Evolutionary conservation across 2,113 vertebrate genomes (phyloP), one percentile per base, ranked within the genome.

Genomic region (Platichthys flesus): DNA sequence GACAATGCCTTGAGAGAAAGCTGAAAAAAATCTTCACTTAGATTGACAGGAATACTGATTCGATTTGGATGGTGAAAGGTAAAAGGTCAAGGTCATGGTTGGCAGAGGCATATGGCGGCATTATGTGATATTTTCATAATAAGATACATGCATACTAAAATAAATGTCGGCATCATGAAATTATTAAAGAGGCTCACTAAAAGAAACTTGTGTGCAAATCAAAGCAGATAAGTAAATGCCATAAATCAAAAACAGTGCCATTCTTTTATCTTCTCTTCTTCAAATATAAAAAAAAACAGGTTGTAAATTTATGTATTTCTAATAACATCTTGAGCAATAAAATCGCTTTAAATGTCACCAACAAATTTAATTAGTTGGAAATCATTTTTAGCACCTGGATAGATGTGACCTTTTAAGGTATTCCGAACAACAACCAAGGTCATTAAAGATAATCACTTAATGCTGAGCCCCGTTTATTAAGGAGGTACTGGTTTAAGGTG

Each of bases 361-460:
- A 31, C 60, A 74, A 79, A 82, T 85, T 68, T 47, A 72, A 89
- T 91, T 86, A 78, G 24, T 82, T 74, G 55, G 57, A 49, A 61
- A 84, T 90, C 80, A 89, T 84, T 91, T 74, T 67, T 55, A 73
- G 76, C 64, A 70, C 65, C 67, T 31, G 64, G 61, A 67, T 54
- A 71, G 65, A 59, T 54, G 71, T 92, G 93, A 93, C 91, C 90
- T 94, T 91, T 93, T 85, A 85, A 89, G 62, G 73, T 76, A 84
- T 89, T 81, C 81, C 75, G 80, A 91, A 83, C 78, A 84, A 78
- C 74, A 81, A 67, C 67, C 67, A 76, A 74, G 76, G 84, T 91
- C 78, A 85, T 91, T 91, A 89, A 83, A 91, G 76, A 74, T 76
- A 90, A 88, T 89, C 80, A 76, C 63, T 87, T 79, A 72, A 89